Base-by-base conservation (phyloP, 2,797 vertebrate genomes). In the Protonibea diacanthus region DNA sequence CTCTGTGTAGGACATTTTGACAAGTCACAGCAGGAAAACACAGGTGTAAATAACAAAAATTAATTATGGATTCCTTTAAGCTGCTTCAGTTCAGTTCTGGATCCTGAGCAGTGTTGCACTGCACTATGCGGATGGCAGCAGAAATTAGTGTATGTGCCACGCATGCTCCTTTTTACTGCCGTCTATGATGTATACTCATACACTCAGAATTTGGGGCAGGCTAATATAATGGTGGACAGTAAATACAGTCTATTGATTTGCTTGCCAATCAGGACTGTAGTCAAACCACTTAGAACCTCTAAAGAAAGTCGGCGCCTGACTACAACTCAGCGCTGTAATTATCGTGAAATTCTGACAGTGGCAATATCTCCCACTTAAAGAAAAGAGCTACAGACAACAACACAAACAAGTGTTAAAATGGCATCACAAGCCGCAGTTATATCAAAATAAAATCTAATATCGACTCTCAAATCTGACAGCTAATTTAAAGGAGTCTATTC, bases 21-120 rank as follows among this genome's bases (percentile, higher is more conserved):
- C 40, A 42, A 68, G 42, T 42, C 55, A 52, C 6, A 42, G 67
- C 2, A 53, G 10, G 17, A 84, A 62, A 80, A 13, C 48, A 56
- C 13, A 62, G 23, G 48, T 52, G 18, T 47, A 47, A 66, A 53
- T 33, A 29, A 51, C 48, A 40, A 62, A 69, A 65, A 38, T 2
- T 0, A 63, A 60, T 27, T 3, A 55, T 5, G 47, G 57, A 62
- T 47, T 52, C 23, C n/a, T 40, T 62, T 71, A 12, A 65, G 29
- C 60, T 70, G 48, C 65, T 62, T 74, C 17, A 13, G 55, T 66
- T 38, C 8, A 38, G 33, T 73, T 49, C 18, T 57, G 21, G 20
- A 20, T 4, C 5, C 17, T 25, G 8, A 27, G 29, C 29, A 11
- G 15, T 23, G 44, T 23, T n/a, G 45, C 45, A 18, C 2, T 47